Evolutionary conservation across 23 tunicate species (phyloP).

Genomic region (Trididemnum nubilum): DNA sequence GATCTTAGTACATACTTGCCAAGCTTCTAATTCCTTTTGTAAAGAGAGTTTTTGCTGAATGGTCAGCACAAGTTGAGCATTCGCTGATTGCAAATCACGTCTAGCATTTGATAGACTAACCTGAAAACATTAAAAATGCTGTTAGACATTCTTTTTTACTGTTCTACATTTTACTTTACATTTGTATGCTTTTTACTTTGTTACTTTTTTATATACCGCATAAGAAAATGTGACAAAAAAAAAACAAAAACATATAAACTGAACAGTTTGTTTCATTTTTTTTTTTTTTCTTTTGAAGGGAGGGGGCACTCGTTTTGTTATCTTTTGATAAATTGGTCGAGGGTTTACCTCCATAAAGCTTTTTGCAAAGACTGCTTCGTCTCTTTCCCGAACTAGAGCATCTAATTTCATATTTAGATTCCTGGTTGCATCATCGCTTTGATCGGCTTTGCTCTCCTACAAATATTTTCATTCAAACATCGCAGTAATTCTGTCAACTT

Average conservation of each 20-base stretch:
- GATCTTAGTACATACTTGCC: conserved; percentile 45
- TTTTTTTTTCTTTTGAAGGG: too few species aligned
- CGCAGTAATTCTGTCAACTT: neutral
- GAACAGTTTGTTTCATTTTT: too few species aligned
- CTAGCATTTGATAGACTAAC: conserved; percentile 44
- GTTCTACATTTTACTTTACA: too few species aligned
- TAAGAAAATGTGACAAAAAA: neutral
- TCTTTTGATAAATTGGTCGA: neutral
- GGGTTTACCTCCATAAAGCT: conserved; percentile 43
- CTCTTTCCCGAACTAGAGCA: conserved; percentile 36
- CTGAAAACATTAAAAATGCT: too few species aligned
- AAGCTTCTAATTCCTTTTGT: conserved; percentile 70
- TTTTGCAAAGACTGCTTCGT: conserved; percentile 44
- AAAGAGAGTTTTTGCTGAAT: conserved; percentile 59
- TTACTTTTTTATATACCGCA: neutral
- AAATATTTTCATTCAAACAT: neutral
- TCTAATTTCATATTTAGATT: conserved; percentile 37
- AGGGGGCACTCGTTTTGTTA: too few species aligned
- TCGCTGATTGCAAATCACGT: conserved; percentile 50
- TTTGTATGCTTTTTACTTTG: too few species aligned
- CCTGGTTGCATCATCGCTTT: conserved; percentile 14
- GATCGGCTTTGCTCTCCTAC: neutral
- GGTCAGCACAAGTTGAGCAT: conserved; percentile 53
- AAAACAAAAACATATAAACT: too few species aligned
- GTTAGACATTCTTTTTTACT: too few species aligned